Evolutionary conservation across 1,140 invertebrate species (phyloP), one percentile per base, ranked within the genome.

Genomic region (Neelides sp.): DNA sequence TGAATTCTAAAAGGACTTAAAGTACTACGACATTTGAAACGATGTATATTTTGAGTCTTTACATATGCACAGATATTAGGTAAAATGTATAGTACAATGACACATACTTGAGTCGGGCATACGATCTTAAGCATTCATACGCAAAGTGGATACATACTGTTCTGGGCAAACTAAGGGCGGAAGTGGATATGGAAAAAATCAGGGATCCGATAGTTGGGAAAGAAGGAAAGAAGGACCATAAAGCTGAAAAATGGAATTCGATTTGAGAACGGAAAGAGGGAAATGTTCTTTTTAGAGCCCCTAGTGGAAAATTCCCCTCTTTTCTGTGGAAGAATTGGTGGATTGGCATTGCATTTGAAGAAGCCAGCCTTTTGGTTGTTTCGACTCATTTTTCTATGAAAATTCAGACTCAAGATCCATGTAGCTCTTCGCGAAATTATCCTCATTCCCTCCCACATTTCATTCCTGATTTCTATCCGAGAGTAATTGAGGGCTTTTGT

Each of bases 191-290:
- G n/a, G n/a, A n/a, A n/a, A n/a, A n/a, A n/a, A n/a, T n/a, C n/a
- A n/a, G n/a, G n/a, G n/a, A n/a, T n/a, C n/a, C n/a, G n/a, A n/a
- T n/a, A n/a, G n/a, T 34, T 34, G 30, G 30, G 8, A 32, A 32
- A 32, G n/a, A 32, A 32, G 5, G 36, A 39, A 39, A 42, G 27
- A 24, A 24, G 20, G 19, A 26, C 40, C 43, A 48, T 48, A 54
- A 48, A 48, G 52, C 46, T 52, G 46, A 54, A 48, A 54, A 54
- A 54, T 54, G 52, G 37, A 48, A 54, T 54, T 54, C 52, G 52
- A 54, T 54, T 48, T 54, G 40, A 34, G 36, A 54, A 32, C 42
- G 45, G 52, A 48, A 54, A 48, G 48, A 32, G 49, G 35, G 23
- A 49, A 49, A 49, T 49, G 47, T 49, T 40, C 47, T 49, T 49